Percentiles rank a stretch among this genome's conserved stretches.
Evolutionary conservation across 2,888 invertebrate genomes (phyloP).

Genomic region (Itoplectis maculator): DNA sequence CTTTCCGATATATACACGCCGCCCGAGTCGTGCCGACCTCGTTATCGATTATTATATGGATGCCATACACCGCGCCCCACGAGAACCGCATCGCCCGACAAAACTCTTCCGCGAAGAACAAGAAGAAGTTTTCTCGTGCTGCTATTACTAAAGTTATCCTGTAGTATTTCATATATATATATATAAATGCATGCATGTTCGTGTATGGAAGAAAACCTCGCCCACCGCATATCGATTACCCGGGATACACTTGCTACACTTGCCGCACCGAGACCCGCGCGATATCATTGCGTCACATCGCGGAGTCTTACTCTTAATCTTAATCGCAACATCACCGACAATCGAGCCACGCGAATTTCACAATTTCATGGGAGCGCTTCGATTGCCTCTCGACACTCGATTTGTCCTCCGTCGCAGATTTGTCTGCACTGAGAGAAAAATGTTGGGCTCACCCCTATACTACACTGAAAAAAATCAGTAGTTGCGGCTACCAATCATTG

Average conservation of each 20-base stretch:
- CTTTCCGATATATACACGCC: slow-evolving; percentile 59
- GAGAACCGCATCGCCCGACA: slow-evolving; percentile 31
- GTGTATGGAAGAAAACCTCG: slow-evolving; percentile 5
- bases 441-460: too few species aligned
- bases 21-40: slow-evolving; percentile 60
- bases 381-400: slow-evolving; percentile 4
- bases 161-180: background rate
- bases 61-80: slow-evolving; percentile 48
- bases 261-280: slow-evolving; percentile 1
- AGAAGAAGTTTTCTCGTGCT: slow-evolving; percentile 37
- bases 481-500: too few species aligned
- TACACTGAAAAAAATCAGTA: too few species aligned
- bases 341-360: slow-evolving; percentile 38
- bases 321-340: slow-evolving; percentile 51
- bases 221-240: slow-evolving; percentile 45
- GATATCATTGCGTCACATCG: slow-evolving; percentile 41
- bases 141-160: slow-evolving; percentile 37
- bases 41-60: slow-evolving; percentile 67
- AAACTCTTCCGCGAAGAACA: slow-evolving; percentile 51
- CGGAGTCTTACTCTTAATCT: too few species aligned
- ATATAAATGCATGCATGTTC: background rate
- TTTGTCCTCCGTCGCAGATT: too few species aligned
- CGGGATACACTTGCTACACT: slow-evolving; percentile 10
- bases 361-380: slow-evolving; percentile 1
- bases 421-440: too few species aligned